phyloP scores from a whole-genome alignment of 2,113 vertebrate species.

The Damaliscus lunatus region DNA sequence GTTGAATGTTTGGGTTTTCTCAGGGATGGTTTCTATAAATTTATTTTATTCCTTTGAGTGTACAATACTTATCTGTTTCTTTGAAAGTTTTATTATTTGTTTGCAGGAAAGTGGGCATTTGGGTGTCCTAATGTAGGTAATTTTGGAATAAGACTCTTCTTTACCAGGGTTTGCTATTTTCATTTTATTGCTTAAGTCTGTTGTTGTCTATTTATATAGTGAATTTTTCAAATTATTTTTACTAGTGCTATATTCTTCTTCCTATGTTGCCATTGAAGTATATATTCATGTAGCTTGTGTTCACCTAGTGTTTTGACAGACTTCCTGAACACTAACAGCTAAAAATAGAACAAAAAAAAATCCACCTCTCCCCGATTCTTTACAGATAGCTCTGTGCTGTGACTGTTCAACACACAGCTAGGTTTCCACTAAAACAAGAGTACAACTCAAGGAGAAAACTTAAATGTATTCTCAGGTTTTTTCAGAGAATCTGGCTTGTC shows the following conservation, averaged over 20 bases:
- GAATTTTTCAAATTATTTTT: background rate
- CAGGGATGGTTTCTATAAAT: too few relatives aligned
- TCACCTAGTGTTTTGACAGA: background rate
- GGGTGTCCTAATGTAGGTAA: background rate
- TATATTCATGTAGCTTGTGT: background rate
- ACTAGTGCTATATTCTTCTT: background rate
- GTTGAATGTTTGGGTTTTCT: background rate
- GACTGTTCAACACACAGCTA: background rate
- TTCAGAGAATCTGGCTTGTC: background rate
- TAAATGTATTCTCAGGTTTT: background rate
- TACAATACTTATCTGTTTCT: background rate
- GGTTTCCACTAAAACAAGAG: background rate
- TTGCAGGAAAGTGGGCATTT: background rate
- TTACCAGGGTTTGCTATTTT: background rate
- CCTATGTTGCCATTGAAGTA: background rate
- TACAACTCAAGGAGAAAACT: background rate
- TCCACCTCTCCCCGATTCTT: too few relatives aligned
- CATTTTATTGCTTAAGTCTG: background rate
- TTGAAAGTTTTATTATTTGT: background rate
- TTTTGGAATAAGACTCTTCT: background rate
- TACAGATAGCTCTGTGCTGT: background rate
- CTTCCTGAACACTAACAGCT: background rate
- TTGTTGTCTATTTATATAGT: background rate
- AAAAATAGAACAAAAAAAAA: background rate
- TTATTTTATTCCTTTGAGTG: background rate